Evolutionary conservation across 2,888 invertebrate genomes (phyloP), one percentile per base, ranked within the genome.

Genomic region (Hydroisotoma schaefferi): DNA sequence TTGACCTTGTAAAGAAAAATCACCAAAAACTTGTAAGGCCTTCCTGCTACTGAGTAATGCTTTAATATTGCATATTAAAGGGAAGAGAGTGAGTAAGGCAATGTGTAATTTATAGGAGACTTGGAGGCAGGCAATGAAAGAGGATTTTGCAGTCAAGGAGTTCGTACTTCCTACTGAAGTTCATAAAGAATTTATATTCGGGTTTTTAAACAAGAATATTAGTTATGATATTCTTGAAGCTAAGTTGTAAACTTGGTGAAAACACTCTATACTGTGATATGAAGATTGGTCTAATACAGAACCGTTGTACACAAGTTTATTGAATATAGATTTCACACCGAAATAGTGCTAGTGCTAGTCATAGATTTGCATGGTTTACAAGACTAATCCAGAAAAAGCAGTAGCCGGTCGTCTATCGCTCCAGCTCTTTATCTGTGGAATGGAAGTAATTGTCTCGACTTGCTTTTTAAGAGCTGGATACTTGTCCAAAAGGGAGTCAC

Each of bases 101-200:
- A n/a, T n/a, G n/a, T n/a, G n/a, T n/a, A 49, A 64, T 60, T 44
- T 80, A 81, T 62, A 87, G 86, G 76, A 82, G 71, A 78, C 81
- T 70, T 90, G 90, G 85, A 82, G 84, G 55, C 81, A 81, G 48
- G 79, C 81, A 0, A 86, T 91, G 87, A 83, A 84, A 71, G 81
- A 82, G 63, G 85, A 86, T 63, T 79, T 83, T 0, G 86, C 84
- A 3, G 87, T 90, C 1, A 85, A 85, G 75, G 78, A 81, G 1
- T 85, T 83, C 73, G 84, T 80, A 65, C 76, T 87, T 57, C 81
- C 85, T 6, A 80, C 85, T 0, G 87, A 88, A 66, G 82, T 82
- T 2, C 89, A 90, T 75, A 83, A 84, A 10, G 86, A 87, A 75
- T 90, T 84, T 75, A 81, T 85, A 1, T 82, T 82, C 70, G 84